phyloP scores from a whole-genome alignment of 2,113 vertebrate species.

The Anser cygnoides region DNA sequence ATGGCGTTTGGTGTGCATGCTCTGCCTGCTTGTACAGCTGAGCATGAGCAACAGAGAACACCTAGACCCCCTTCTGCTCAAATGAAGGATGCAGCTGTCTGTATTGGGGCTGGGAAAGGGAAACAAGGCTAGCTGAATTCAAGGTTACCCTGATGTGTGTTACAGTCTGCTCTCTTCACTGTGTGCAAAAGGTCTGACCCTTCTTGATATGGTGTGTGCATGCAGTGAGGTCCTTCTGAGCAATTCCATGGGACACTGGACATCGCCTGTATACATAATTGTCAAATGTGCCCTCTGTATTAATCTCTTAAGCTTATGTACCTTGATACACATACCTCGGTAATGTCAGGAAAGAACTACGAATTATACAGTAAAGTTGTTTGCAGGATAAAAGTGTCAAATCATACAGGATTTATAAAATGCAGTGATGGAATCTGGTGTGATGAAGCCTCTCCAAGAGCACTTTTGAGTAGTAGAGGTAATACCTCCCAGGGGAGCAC shows the following conservation, averaged over 20 bases:
- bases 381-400: background rate
- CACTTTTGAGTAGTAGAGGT: background rate
- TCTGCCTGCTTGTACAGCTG: background rate
- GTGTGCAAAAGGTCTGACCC: background rate
- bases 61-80: background rate
- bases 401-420: background rate
- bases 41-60: background rate
- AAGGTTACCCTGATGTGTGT: rapidly evolving
- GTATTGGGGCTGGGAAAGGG: background rate
- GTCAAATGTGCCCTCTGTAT: background rate
- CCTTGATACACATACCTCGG: background rate
- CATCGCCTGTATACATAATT: rapidly evolving
- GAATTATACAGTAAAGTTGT: background rate
- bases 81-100: background rate
- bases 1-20: background rate
- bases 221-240: background rate
- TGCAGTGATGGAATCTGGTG: background rate
- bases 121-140: background rate
- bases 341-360: background rate
- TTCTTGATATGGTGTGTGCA: rapidly evolving
- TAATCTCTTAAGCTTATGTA: background rate
- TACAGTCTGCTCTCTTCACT: rapidly evolving
- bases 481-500: background rate
- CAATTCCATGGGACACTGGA: background rate
- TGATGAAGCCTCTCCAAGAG: background rate